Evolutionary conservation across 2,888 invertebrate genomes (phyloP), one percentile per base, ranked within the genome.

Genomic region (Meiosimyza platycephala): DNA sequence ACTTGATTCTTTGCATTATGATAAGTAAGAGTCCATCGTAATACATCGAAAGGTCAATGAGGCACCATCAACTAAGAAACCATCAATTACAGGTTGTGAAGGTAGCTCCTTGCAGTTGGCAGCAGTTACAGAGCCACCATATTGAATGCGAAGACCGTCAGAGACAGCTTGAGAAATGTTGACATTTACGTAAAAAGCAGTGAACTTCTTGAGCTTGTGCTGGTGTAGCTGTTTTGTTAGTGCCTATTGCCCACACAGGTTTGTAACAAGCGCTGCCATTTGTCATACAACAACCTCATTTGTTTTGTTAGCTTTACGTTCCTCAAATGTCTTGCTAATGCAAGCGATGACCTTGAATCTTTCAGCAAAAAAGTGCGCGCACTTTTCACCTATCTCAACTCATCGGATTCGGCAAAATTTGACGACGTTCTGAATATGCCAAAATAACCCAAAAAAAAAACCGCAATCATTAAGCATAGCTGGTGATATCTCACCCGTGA

Each of bases 241-340:
- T 99, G 70, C 99, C 99, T 85, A 99, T 99, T 66, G 99, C 99
- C 99, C 99, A 99, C 0, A 99, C 99, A 18, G 99, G 99, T 86
- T 99, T 99, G 85, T 99, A 13, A 94, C 90, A 74, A 98, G 92
- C 1, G 96, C 96, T 84, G 95, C 92, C 65, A 94, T 93, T 89
- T 99, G 99, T 76, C 92, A 89, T 84, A 93, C 95, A 11, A 97
- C 94, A n/a, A 99, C 99, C 79, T 95, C 96, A 82, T 97, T 95
- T 2, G 99, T 99, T 87, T 97, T 93, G 22, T 94, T 94, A 33
- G 93, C 92, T 86, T 99, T 98, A 66, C 99, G 92, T 88, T 99
- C 99, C 78, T 97, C 95, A 33, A 99, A 89, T 72, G 95, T 96
- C 88, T 99, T 99, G 62, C 99, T 99, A 83, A 99, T 95, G 86